Conservation (phyloP, 2,113 vertebrate genomes). For the Ailurus styani region DNA sequence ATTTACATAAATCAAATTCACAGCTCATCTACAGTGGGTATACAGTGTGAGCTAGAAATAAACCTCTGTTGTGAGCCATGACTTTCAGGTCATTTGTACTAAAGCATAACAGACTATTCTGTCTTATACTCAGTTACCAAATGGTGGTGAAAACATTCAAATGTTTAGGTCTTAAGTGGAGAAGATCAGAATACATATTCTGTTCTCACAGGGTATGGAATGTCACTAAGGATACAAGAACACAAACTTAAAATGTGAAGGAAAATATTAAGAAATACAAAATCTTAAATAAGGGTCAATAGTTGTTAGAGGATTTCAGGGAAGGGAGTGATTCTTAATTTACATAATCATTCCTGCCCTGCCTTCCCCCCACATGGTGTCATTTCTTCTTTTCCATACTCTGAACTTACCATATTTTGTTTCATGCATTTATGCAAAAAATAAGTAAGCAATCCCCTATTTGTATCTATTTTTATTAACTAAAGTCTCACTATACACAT, state of each 20-base stretch:
- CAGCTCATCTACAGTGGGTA: background rate
- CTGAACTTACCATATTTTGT: background rate
- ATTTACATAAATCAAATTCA: background rate
- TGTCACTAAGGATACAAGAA: background rate
- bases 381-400: background rate
- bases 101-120: background rate
- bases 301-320: background rate
- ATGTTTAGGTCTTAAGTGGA: background rate
- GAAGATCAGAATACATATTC: background rate
- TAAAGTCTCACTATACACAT: background rate
- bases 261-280: background rate
- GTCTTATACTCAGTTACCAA: background rate
- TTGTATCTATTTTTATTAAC: background rate
- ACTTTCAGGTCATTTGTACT: background rate
- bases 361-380: accelerated
- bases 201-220: background rate
- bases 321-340: background rate
- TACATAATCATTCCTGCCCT: background rate
- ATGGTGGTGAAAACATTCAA: background rate
- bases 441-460: background rate
- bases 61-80: background rate
- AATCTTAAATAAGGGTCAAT: background rate
- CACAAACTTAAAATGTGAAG: background rate
- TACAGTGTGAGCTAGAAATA: background rate
- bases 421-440: background rate